Evolutionary conservation across 2,113 vertebrate genomes (phyloP).

Genomic region (Lepus europaeus): DNA sequence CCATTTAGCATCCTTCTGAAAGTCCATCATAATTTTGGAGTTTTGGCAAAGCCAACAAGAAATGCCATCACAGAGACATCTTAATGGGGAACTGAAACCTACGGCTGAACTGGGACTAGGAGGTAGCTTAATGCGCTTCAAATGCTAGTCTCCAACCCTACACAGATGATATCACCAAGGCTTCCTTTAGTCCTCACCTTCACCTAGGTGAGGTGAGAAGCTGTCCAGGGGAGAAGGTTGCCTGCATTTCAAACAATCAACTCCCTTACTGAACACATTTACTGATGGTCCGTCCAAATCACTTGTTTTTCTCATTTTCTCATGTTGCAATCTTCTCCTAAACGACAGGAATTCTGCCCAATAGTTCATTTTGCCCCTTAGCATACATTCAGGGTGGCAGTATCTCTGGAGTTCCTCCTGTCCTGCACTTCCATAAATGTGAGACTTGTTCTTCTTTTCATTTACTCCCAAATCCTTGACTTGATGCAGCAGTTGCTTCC

Average conservation of each 20-base stretch:
- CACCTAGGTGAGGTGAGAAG: neutral
- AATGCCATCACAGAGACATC: neutral
- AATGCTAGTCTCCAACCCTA: neutral
- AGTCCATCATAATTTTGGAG: neutral
- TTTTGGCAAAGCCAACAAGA: neutral
- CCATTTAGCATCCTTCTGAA: neutral
- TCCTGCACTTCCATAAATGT: neutral
- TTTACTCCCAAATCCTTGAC: neutral
- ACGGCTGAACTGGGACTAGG: fast-evolving
- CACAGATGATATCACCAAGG: neutral
- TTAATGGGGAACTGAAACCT: fast-evolving
- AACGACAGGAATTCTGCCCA: neutral
- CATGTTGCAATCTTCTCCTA: neutral
- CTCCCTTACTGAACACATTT: neutral
- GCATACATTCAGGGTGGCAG: neutral
- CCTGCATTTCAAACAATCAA: neutral
- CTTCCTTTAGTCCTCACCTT: neutral
- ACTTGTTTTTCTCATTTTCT: neutral
- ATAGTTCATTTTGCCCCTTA: neutral
- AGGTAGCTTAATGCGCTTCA: neutral
- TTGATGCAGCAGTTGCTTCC: neutral
- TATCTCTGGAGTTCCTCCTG: neutral
- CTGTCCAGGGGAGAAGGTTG: neutral
- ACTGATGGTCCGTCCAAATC: neutral
- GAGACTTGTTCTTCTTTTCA: neutral